Conservation (phyloP, 2,113 vertebrate genomes). For the Madoqua kirkii region DNA sequence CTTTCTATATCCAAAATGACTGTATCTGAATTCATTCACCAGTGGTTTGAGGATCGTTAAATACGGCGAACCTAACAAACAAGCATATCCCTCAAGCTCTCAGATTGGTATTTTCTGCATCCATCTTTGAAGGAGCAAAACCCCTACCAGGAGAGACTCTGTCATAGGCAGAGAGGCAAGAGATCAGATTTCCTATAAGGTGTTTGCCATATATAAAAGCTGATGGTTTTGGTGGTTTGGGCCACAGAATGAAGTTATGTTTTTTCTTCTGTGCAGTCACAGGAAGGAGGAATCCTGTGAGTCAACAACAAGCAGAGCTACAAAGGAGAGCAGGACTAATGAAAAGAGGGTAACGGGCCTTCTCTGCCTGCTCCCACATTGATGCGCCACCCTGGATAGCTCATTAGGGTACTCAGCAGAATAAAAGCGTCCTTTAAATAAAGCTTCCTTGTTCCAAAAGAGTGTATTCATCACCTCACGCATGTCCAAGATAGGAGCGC, state of each 20-base stretch:
- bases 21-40: background rate
- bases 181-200: background rate
- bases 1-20: background rate
- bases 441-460: conserved; percentile 60
- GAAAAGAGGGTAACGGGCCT: conserved; percentile 9
- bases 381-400: conserved; percentile 32
- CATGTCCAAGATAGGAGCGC: conserved; percentile 23
- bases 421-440: conserved; percentile 62
- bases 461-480: conserved; percentile 61
- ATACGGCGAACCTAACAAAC: background rate
- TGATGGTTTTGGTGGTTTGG: background rate
- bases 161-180: background rate
- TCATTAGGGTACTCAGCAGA: conserved; percentile 63
- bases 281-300: background rate
- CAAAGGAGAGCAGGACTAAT: conserved; percentile 36
- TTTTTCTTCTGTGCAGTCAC: background rate
- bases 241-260: conserved; percentile 27
- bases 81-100: background rate
- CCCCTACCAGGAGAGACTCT: background rate
- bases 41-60: background rate
- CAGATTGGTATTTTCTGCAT: background rate
- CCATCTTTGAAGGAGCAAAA: background rate
- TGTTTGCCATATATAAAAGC: background rate
- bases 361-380: conserved; percentile 18
- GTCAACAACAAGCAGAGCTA: conserved; percentile 15